These are phyloP conservation scores for Crax fasciolata DNA, from an alignment of 2,797 vertebrate species.

Conservation along the genomic window DNA sequence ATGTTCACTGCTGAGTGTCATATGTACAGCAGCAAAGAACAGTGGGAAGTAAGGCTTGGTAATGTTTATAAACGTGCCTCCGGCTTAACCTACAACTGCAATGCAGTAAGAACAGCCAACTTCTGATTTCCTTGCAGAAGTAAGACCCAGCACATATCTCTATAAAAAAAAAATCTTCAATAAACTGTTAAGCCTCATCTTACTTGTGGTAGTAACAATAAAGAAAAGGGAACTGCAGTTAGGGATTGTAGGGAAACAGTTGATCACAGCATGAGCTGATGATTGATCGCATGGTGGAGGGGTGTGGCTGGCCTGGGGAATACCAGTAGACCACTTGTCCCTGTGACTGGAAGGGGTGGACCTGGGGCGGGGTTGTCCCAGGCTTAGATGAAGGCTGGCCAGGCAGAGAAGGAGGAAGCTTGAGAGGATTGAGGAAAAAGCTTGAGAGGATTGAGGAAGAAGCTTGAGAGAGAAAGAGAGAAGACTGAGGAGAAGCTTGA, in stretches of 20 bases:
- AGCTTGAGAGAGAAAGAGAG: too few species aligned
- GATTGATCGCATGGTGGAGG: too few species aligned
- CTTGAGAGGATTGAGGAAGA: too few species aligned
- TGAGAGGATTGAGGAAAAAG: too few species aligned
- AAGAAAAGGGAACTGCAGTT: neutral
- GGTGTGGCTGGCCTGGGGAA: too few species aligned
- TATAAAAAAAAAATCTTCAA: neutral
- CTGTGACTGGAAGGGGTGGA: too few species aligned
- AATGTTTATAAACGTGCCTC: neutral
- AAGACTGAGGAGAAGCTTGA: too few species aligned
- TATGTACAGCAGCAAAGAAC: neutral
- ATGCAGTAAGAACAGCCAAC: neutral
- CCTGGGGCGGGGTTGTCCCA: too few species aligned
- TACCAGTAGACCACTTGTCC: too few species aligned
- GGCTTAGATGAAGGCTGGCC: too few species aligned
- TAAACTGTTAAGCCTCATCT: neutral
- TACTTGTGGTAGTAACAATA: neutral
- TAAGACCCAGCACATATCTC: neutral
- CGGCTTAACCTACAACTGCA: neutral
- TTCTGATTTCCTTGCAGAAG: conserved; percentile 8
- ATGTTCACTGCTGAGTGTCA: neutral
- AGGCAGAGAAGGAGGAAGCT: too few species aligned
- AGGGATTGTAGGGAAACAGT: neutral
- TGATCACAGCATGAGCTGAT: too few species aligned
- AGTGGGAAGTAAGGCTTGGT: neutral